Evolutionary conservation across 2,797 vertebrate species (phyloP).

Genomic region (Acipenser ruthenus): DNA sequence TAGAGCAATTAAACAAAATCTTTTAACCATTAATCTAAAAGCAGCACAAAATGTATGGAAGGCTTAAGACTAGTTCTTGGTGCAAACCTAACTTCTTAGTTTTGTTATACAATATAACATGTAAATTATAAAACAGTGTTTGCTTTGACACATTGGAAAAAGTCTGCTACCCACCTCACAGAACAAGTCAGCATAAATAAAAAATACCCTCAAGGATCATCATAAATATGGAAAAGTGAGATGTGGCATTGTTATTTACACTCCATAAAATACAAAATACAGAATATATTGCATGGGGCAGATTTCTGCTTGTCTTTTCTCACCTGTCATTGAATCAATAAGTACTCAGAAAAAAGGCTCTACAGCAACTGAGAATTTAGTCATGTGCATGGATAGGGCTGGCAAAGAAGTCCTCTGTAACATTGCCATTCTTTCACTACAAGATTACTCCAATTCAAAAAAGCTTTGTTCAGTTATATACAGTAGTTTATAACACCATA

Average conservation of each 20-base stretch:
- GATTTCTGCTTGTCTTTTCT: slow-evolving; percentile 28
- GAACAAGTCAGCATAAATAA: slow-evolving; percentile 60
- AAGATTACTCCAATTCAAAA: too few relatives aligned
- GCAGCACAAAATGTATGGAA: slow-evolving; percentile 3
- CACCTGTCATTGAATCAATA: slow-evolving; percentile 24
- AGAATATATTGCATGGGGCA: slow-evolving; percentile 23
- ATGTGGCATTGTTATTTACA: slow-evolving; percentile 53
- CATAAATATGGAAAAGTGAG: slow-evolving; percentile 57
- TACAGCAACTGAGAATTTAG: slow-evolving; percentile 16
- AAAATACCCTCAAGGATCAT: slow-evolving; percentile 50
- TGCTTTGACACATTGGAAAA: slow-evolving; percentile 56
- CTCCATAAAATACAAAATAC: slow-evolving; percentile 28
- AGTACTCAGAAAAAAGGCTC: slow-evolving; percentile 12
- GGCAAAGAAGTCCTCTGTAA: slow-evolving; percentile 18
- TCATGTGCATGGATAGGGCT: slow-evolving; percentile 12
- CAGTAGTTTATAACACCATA: too few relatives aligned
- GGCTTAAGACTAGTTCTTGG: slow-evolving; percentile 18
- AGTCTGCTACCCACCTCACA: slow-evolving; percentile 64
- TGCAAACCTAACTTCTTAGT: slow-evolving; percentile 35
- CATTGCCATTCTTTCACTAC: too few relatives aligned
- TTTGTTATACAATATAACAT: slow-evolving; percentile 54
- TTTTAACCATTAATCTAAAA: neutral
- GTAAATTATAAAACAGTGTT: slow-evolving; percentile 64
- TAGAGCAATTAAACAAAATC: too few relatives aligned
- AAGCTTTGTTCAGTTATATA: too few relatives aligned